These are phyloP conservation scores for Hydrocynus forskahlii DNA, from an alignment of 2,797 vertebrate species.

Conservation along the genomic window DNA sequence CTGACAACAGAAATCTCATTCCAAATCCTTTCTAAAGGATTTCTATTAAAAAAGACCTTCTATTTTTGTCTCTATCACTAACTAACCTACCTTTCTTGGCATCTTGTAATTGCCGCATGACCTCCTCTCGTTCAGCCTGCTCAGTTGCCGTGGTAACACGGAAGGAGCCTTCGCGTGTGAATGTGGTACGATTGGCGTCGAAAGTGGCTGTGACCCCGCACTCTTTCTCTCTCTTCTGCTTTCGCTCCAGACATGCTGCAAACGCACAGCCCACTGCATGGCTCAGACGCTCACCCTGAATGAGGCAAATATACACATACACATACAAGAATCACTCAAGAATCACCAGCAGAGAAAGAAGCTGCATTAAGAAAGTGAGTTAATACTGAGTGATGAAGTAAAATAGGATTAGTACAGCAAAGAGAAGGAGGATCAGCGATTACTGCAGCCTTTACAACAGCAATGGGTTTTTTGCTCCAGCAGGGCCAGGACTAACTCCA, in stretches of 20 bases:
- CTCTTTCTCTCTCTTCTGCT: conserved; percentile 98
- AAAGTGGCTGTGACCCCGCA: conserved; percentile 98
- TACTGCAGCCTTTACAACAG: background rate
- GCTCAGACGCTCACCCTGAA: conserved; percentile 94
- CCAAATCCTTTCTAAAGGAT: background rate
- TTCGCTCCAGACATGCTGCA: conserved; percentile 95
- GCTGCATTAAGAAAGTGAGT: background rate
- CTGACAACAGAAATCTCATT: background rate
- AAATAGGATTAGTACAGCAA: conserved; percentile 3
- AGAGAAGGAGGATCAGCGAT: background rate
- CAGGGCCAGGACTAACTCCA: background rate
- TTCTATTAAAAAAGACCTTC: background rate
- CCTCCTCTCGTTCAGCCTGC: conserved; percentile 94
- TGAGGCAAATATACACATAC: background rate
- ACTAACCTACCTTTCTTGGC: conserved; percentile 84
- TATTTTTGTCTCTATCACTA: background rate
- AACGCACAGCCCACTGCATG: conserved; percentile 98
- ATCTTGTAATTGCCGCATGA: conserved; percentile 95
- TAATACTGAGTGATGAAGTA: background rate
- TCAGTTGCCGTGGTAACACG: conserved; percentile 96
- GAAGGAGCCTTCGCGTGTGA: conserved; percentile 97
- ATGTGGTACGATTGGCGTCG: conserved; percentile 96
- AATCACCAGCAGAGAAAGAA: background rate
- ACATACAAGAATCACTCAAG: conserved; percentile 1
- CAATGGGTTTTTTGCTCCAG: background rate